These are phyloP conservation scores for Phorcus lineatus DNA, from an alignment of 2,888 invertebrate species.

Conservation along the genomic window DNA sequence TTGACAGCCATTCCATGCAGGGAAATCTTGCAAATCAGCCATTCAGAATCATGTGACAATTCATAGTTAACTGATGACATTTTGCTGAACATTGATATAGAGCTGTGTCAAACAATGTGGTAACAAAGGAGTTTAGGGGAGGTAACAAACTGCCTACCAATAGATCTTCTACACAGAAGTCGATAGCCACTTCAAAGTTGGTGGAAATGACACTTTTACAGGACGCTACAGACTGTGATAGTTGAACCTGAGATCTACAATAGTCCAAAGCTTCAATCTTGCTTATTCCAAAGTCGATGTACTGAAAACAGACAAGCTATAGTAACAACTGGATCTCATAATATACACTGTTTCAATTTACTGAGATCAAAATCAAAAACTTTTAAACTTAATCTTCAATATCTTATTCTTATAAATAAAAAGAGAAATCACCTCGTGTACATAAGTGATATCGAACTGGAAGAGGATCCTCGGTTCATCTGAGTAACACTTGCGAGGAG, in stretches of 20 bases:
- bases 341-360: too few species aligned
- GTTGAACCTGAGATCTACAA: background rate
- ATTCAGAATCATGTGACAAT: too few species aligned
- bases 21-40: too few species aligned
- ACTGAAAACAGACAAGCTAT: background rate
- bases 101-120: background rate
- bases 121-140: background rate
- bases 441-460: conserved; percentile 15
- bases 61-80: too few species aligned
- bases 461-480: conserved; percentile 13
- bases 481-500: conserved; percentile 41
- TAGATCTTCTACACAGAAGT: conserved; percentile 37
- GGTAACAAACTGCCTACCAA: conserved; percentile 30
- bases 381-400: too few species aligned
- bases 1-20: too few species aligned
- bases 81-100: background rate
- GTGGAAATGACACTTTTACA: conserved; percentile 27
- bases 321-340: too few species aligned
- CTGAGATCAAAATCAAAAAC: too few species aligned
- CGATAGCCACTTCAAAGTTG: conserved; percentile 7
- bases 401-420: background rate
- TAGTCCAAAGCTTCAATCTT: background rate
- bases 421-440: background rate
- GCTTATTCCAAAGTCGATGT: background rate
- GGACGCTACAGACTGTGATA: background rate